Conservation (phyloP, 2,797 vertebrate genomes). For the Leucoraja ocellata region DNA sequence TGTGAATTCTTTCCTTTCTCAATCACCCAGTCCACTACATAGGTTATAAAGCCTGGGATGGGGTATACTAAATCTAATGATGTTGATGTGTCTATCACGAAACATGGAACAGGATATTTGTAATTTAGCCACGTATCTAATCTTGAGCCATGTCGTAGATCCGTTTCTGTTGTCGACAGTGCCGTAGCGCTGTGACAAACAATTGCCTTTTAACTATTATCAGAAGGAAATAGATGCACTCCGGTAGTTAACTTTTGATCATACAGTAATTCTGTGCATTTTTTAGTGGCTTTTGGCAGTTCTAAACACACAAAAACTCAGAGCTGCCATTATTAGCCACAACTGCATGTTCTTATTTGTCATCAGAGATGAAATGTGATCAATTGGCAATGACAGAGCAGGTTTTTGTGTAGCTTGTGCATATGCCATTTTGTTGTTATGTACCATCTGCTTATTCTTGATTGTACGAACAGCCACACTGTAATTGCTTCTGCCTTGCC, state of each 20-base stretch:
- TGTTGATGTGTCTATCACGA: background rate
- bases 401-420: background rate
- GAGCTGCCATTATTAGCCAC: background rate
- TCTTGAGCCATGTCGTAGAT: background rate
- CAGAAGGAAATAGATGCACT: slow-evolving; percentile 13
- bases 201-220: background rate
- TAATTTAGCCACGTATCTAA: slow-evolving; percentile 1
- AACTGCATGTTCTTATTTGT: slow-evolving; percentile 15
- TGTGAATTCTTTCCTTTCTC: background rate
- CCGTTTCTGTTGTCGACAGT: background rate
- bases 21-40: background rate
- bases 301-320: background rate
- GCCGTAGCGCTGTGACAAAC: background rate
- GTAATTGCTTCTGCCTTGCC: slow-evolving; percentile 12
- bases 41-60: background rate
- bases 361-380: slow-evolving; percentile 16
- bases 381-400: slow-evolving; percentile 34
- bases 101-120: background rate
- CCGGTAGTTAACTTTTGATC: slow-evolving; percentile 31
- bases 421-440: slow-evolving; percentile 10
- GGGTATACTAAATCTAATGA: background rate
- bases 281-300: slow-evolving; percentile 7
- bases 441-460: slow-evolving; percentile 27
- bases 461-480: background rate
- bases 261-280: background rate